Base-by-base conservation (phyloP, 2,888 invertebrate species). In the Mesochorus sp. region DNA sequence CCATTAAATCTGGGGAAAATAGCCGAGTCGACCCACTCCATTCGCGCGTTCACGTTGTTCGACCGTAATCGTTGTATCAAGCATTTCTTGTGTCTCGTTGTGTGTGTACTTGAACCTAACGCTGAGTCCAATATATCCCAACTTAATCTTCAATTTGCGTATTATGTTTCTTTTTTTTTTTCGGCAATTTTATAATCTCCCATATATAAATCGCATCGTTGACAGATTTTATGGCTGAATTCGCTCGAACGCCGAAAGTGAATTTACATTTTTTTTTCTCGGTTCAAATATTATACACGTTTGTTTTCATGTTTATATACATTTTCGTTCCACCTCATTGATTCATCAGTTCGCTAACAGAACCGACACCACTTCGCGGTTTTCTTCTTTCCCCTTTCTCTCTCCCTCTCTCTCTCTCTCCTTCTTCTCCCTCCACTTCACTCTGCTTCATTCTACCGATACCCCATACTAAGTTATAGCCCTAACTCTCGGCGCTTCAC, bases 1-100 rank as follows among this genome's bases (percentile, higher is more conserved):
- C 85, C 82, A 88, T 87, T 90, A 90, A 90, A 90, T 90, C 87
- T 89, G 84, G 44, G 62, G 84, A 73, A 85, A 87, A 87, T 87
- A 88, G 87, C 88, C 68, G 42, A 84, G 85, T 81, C 64, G 67
- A 81, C 72, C 79, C 80, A 76, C 74, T 78, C 68, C 59, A 57
- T 55, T 67, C 71, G 75, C 31, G 31, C 49, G 34, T 39, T 51
- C 12, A 64, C 10, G n/a, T 31, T 31, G 61, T 34, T 70, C 44
- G 66, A 55, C 42, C 68, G 57, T 12, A 37, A 74, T 68, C 71
- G 77, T 82, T 84, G 80, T 71, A 71, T 74, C 53, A 78, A 73
- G 70, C 73, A 59, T 70, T 77, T 78, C 74, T 74, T 61, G 53
- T 64, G 17, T 51, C 17, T 24, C 28, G 24, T 34, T 14, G 24